phyloP scores from a whole-genome alignment of 1,140 invertebrate species.

The Popillia japonica region DNA sequence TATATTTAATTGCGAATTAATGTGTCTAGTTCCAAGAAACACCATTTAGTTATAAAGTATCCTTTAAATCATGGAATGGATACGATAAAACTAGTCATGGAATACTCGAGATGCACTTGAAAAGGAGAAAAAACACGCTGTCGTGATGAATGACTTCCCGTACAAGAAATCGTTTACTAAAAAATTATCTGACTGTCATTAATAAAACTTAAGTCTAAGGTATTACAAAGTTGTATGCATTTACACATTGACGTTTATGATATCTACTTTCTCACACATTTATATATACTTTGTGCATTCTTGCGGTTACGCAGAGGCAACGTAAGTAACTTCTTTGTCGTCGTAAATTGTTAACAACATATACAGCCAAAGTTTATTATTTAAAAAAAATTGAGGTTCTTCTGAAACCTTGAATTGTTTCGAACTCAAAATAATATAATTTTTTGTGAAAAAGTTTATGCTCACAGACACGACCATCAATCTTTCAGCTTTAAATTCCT shows the following conservation, averaged over 20 bases:
- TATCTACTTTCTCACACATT: background rate
- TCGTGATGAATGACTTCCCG: background rate
- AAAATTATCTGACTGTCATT: background rate
- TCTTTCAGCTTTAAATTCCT: too few relatives aligned
- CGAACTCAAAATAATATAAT: too few relatives aligned
- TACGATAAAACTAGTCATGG: background rate
- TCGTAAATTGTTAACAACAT: too few relatives aligned
- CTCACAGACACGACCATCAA: too few relatives aligned
- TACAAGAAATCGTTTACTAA: background rate
- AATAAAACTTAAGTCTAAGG: slow-evolving; percentile 13
- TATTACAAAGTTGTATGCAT: background rate
- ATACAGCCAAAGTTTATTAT: too few relatives aligned
- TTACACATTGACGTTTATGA: background rate
- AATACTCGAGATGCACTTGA: background rate
- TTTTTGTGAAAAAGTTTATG: too few relatives aligned
- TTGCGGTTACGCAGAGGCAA: too few relatives aligned
- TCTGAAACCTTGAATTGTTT: too few relatives aligned
- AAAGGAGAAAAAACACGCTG: background rate
- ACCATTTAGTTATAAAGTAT: background rate
- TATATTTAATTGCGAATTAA: slow-evolving; percentile 16
- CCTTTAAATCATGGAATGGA: background rate
- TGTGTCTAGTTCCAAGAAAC: background rate
- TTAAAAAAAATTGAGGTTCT: too few relatives aligned
- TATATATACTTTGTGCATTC: too few relatives aligned
- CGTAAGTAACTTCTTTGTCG: too few relatives aligned